Percentiles rank a stretch among this genome's conserved stretches.
phyloP scores from a whole-genome alignment of 2,888 invertebrate genomes.

The Dryobotodes eremita region DNA sequence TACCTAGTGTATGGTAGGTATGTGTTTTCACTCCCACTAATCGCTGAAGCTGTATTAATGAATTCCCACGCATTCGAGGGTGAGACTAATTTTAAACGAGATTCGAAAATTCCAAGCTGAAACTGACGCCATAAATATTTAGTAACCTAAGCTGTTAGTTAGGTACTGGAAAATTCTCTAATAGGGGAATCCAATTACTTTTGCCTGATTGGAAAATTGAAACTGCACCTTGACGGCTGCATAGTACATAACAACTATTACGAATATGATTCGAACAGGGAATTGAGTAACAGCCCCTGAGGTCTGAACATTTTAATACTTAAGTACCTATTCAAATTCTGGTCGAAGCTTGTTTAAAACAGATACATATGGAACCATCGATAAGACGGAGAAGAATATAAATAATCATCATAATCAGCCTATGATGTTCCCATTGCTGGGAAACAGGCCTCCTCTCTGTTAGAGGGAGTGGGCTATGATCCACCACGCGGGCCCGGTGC shows the following conservation, averaged over 20 bases:
- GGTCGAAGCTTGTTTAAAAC: neutral
- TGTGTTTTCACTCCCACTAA: neutral
- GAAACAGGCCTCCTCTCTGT: too few species aligned
- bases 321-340: neutral
- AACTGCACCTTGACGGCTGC: conserved; percentile 11
- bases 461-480: too few species aligned
- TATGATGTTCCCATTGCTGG: too few species aligned
- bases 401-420: neutral
- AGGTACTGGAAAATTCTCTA: neutral
- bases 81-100: conserved; percentile 9
- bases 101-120: conserved; percentile 11
- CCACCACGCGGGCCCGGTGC: too few species aligned
- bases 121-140: conserved; percentile 9
- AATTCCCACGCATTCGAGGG: neutral
- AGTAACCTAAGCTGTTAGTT: conserved; percentile 3
- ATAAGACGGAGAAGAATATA: neutral
- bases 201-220: conserved; percentile 14
- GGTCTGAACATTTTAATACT: neutral
- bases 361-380: neutral
- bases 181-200: conserved; percentile 20
- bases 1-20: too few species aligned
- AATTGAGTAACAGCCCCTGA: neutral
- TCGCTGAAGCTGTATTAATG: neutral
- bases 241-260: neutral
- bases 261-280: neutral